Percentiles rank a stretch among this genome's conserved stretches.
These are phyloP conservation scores for Drosophila virilis DNA, from an alignment of 1,140 invertebrate species.

Conservation along the genomic window DNA sequence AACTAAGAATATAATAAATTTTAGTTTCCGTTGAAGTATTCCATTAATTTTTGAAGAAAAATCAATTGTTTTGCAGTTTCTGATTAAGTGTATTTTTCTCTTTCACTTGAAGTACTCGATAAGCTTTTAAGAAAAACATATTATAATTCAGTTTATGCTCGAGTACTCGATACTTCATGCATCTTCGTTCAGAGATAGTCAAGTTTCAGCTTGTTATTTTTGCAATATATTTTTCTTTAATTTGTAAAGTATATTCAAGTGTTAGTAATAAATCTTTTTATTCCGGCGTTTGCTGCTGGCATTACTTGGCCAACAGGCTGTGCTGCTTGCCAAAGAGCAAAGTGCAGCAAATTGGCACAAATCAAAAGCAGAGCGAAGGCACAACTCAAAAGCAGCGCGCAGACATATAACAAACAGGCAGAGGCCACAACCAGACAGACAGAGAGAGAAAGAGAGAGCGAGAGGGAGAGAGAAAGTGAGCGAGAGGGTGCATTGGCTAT, in stretches of 20 bases:
- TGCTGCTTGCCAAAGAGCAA: slow-evolving; percentile 8
- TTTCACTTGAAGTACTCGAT: too few species aligned
- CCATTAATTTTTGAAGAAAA: too few species aligned
- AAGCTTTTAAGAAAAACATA: too few species aligned
- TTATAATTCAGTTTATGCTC: too few species aligned
- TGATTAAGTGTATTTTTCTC: too few species aligned
- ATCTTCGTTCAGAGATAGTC: too few species aligned
- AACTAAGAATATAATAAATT: too few species aligned
- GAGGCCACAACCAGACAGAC: neutral
- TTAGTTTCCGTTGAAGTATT: too few species aligned
- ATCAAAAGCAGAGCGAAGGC: slow-evolving; percentile 19
- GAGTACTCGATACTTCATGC: too few species aligned
- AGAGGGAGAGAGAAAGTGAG: neutral
- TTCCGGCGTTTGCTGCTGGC: neutral
- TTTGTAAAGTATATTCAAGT: neutral
- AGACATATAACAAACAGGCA: neutral
- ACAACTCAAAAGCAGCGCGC: neutral
- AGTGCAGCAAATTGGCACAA: slow-evolving; percentile 23
- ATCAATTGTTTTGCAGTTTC: too few species aligned
- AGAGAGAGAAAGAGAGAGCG: neutral
- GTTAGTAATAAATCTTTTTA: neutral
- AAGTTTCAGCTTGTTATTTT: too few species aligned
- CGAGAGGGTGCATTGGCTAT: slow-evolving; percentile 30
- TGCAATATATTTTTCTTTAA: too few species aligned
- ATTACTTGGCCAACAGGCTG: neutral